phyloP scores from a whole-genome alignment of 1,140 invertebrate genomes.

The Gonatopus flavifemur region DNA sequence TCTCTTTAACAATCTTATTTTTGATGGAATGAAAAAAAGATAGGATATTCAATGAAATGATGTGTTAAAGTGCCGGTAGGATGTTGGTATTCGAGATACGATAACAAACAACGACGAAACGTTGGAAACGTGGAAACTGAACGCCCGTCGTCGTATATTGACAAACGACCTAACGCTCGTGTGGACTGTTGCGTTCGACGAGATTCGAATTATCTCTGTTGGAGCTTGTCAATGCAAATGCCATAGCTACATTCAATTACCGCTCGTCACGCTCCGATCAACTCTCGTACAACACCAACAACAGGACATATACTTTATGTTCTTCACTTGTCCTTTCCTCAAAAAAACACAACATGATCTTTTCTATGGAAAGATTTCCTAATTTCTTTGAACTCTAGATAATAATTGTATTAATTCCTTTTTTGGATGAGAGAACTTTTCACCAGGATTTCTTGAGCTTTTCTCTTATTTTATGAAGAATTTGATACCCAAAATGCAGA shows the following conservation, averaged over 20 bases:
- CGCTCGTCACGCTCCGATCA: constrained; percentile 56
- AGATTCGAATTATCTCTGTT: constrained; percentile 59
- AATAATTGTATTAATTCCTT: too few relatives aligned
- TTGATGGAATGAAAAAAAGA: too few relatives aligned
- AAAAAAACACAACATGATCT: too few relatives aligned
- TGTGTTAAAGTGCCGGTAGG: constrained; percentile 15
- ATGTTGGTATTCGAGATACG: constrained; percentile 24
- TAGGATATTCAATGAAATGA: too few relatives aligned
- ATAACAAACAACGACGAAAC: constrained; percentile 36
- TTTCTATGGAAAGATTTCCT: too few relatives aligned
- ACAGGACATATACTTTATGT: constrained; percentile 19
- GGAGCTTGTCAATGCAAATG: constrained; percentile 59
- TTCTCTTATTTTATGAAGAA: too few relatives aligned
- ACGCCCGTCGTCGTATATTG: constrained; percentile 53
- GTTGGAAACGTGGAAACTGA: constrained; percentile 39
- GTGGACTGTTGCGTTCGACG: constrained; percentile 53
- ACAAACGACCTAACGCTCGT: constrained; percentile 54
- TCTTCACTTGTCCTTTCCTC: too few relatives aligned
- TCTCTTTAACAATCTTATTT: too few relatives aligned
- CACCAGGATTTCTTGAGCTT: too few relatives aligned
- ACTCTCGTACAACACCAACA: constrained; percentile 26
- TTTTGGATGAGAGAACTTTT: too few relatives aligned
- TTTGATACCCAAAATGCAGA: too few relatives aligned
- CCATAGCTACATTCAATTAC: constrained; percentile 58
- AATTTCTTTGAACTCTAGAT: too few relatives aligned